Evolutionary conservation across 2,797 vertebrate genomes (phyloP).

Genomic region (Siniperca undulata): DNA sequence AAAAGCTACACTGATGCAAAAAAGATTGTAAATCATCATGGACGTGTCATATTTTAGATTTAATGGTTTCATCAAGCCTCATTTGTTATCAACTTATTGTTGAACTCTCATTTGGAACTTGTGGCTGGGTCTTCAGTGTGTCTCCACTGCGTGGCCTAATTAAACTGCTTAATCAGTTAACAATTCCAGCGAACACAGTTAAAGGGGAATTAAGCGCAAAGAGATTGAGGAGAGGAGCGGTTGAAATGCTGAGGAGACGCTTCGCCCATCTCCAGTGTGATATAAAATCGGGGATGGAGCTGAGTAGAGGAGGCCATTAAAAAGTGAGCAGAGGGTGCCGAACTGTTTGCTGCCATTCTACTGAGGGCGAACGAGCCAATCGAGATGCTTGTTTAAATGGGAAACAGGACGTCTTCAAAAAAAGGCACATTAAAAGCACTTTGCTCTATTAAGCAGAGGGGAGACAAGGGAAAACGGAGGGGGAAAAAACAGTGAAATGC

Average conservation of each 20-base stretch:
- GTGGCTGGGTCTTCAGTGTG: constrained; percentile 54
- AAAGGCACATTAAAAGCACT: constrained; percentile 79
- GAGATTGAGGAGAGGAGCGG: constrained; percentile 81
- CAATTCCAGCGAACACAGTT: constrained; percentile 85
- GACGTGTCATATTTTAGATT: constrained; percentile 1
- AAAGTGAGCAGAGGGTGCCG: constrained; percentile 74
- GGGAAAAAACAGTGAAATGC: constrained; percentile 62
- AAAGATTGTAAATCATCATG: background rate
- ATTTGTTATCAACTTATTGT: constrained; percentile 51
- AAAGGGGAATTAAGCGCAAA: constrained; percentile 87
- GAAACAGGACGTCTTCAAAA: constrained; percentile 71
- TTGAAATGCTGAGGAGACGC: constrained; percentile 85
- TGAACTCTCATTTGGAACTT: constrained; percentile 60
- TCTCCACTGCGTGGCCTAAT: constrained; percentile 84
- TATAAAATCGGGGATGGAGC: constrained; percentile 80
- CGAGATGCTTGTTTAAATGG: constrained; percentile 72
- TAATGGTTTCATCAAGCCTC: constrained; percentile 14
- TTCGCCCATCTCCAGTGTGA: constrained; percentile 85
- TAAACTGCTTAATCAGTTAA: constrained; percentile 90
- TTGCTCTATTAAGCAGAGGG: constrained; percentile 76
- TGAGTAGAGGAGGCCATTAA: constrained; percentile 80
- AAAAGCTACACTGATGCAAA: background rate
- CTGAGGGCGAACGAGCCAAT: constrained; percentile 72
- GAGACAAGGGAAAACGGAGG: constrained; percentile 61
- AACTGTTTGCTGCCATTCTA: constrained; percentile 71